Conservation (phyloP, 2,113 vertebrate species). For the Acanthochromis polyacanthus region DNA sequence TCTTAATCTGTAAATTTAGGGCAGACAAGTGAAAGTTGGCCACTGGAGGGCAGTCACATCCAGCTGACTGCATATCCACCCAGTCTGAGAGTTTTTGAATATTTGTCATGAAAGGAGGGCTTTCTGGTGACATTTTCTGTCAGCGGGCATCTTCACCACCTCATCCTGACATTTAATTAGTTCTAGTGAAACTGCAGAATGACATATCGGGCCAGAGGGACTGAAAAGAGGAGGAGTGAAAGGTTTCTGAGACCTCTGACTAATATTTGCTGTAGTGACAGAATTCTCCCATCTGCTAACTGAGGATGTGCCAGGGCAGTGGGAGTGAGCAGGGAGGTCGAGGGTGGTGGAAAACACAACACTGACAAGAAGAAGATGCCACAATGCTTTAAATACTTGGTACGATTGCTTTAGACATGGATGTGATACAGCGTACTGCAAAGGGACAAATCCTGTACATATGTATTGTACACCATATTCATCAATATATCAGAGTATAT, state of each 20-base stretch:
- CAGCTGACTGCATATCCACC: neutral
- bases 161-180: conserved; percentile 79
- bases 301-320: conserved; percentile 51
- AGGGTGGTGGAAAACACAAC: neutral
- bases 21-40: neutral
- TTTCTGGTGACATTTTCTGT: conserved; percentile 69
- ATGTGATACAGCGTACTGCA: neutral
- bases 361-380: conserved; percentile 1
- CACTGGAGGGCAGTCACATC: conserved; percentile 73
- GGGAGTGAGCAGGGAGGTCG: conserved; percentile 37
- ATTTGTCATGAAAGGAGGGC: conserved; percentile 43
- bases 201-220: conserved; percentile 52
- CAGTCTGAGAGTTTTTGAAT: conserved; percentile 18
- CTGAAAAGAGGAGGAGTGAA: conserved; percentile 66
- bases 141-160: conserved; percentile 71
- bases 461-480: too few species aligned
- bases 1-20: neutral
- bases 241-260: conserved; percentile 66
- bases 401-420: neutral
- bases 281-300: conserved; percentile 74
- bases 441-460: neutral
- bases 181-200: conserved; percentile 51
- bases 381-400: neutral
- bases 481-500: too few species aligned
- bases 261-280: conserved; percentile 82